These are phyloP conservation scores for Pediacus dermestoides DNA, from an alignment of 2,888 invertebrate genomes.

Conservation along the genomic window DNA sequence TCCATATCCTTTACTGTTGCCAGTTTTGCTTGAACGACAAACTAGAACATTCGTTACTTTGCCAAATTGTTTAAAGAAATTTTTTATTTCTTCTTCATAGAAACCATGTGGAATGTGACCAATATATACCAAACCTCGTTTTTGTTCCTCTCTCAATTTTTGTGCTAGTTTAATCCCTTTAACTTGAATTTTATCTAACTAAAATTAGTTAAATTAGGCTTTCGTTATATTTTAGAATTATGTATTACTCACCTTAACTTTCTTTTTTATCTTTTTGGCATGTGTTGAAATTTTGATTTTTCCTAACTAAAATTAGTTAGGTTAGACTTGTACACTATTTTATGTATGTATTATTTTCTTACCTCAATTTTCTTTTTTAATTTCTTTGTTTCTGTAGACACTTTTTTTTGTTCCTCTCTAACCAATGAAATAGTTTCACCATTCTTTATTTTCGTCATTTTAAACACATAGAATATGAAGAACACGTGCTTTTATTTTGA, in stretches of 20 bases:
- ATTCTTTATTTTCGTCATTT: conserved; percentile 24
- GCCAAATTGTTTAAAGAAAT: conserved; percentile 92
- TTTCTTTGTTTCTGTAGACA: conserved; percentile 55
- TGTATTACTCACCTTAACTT: no score
- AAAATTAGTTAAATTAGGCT: no score
- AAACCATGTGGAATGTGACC: conserved; percentile 92
- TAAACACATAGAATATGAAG: no score
- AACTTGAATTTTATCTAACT: no score
- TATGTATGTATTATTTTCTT: no score
- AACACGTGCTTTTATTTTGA: no score
- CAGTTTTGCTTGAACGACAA: conserved; percentile 76
- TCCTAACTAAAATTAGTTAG: no score
- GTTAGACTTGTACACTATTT: no score
- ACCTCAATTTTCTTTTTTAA: conserved; percentile 56
- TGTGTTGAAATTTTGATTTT: no score
- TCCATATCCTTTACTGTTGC: conserved; percentile 82
- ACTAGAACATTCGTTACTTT: conserved; percentile 73
- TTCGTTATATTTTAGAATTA: no score
- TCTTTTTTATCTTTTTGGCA: no score
- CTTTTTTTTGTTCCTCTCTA: conserved; percentile 53
- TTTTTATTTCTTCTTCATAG: conserved; percentile 77
- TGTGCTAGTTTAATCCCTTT: no score
- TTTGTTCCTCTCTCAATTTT: conserved; percentile 30
- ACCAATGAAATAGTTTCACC: conserved; percentile 29
- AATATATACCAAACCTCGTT: conserved; percentile 66